Evolutionary conservation across 1,140 invertebrate species (phyloP), one percentile per base, ranked within the genome.

Genomic region (Kradibia gibbosae): DNA sequence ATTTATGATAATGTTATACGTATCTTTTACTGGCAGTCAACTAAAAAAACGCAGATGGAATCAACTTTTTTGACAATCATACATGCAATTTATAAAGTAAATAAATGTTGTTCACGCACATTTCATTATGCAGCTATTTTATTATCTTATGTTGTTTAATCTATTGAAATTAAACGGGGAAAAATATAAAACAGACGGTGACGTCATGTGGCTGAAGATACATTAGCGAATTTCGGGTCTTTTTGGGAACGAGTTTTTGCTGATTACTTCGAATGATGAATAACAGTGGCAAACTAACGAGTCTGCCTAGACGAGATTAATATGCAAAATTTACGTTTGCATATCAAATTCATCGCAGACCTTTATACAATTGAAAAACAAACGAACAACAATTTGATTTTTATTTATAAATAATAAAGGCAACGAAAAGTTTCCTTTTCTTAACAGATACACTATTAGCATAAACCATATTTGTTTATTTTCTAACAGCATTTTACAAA

Each of bases 221-320:
- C 31, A 1, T 50, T n/a, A 25, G 45, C 45, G 71, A 50, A 53
- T 36, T 74, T 74, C 20, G 72, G 22, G 36, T 76, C 53, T 76
- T 60, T 76, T 62, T 76, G 50, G n/a, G 13, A 74, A 55, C 28
- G 50, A 74, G 20, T 55, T 74, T 74, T 74, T 57, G 11, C 48
- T 57, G 2, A n/a, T 22, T 36, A 13, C 31, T 57, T 36, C 7
- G 72, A 57, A 74, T 55, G 50, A 74, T 31, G 53, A 74, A 74
- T 57, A 3, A 28, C 72, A 39, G 72, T n/a, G 7, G 72, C 50
- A 53, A 10, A 36, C 0, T 39, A 39, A n/a, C 48, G 5, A 74
- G 42, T 34, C 13, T 34, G 36, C 57, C 28, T 55, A 36, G 15
- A 25, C 72, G 31, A n/a, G 72, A 25, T 28, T 55, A 36, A 36